phyloP scores from a whole-genome alignment of 2,113 vertebrate species.

The Amphilophus citrinellus region DNA sequence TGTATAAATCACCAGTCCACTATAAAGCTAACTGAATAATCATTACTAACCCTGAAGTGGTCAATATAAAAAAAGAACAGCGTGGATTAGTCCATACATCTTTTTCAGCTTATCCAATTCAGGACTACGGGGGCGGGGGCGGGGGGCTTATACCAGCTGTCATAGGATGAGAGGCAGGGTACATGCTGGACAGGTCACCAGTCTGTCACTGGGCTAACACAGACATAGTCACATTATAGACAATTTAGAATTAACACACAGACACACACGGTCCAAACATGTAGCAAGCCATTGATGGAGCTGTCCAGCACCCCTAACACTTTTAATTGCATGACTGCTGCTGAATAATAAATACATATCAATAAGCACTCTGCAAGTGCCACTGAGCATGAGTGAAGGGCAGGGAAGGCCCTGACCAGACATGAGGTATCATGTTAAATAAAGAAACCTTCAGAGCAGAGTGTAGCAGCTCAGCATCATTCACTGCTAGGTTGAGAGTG shows the following conservation, averaged over 20 bases:
- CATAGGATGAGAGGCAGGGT: background rate
- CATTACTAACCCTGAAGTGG: background rate
- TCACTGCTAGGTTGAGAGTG: background rate
- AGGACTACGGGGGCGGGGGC: background rate
- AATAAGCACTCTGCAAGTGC: background rate
- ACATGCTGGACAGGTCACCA: background rate
- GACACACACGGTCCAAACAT: background rate
- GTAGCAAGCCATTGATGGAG: background rate
- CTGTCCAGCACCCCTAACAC: background rate
- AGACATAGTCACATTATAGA: too few relatives aligned
- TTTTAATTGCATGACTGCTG: background rate
- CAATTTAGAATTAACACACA: background rate
- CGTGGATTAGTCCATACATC: background rate
- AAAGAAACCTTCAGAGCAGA: background rate
- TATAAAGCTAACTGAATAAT: background rate
- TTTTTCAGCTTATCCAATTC: background rate
- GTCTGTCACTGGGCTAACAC: background rate
- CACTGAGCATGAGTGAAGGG: background rate
- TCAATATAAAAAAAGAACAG: background rate
- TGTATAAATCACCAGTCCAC: background rate
- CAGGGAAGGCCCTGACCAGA: background rate
- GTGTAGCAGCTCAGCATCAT: background rate
- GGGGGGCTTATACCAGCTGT: background rate
- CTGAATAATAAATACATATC: conserved; percentile 36
- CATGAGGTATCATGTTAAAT: conserved; percentile 26